These are phyloP conservation scores for Yponomeuta plumbellus DNA, from an alignment of 2,888 invertebrate genomes.

Conservation along the genomic window DNA sequence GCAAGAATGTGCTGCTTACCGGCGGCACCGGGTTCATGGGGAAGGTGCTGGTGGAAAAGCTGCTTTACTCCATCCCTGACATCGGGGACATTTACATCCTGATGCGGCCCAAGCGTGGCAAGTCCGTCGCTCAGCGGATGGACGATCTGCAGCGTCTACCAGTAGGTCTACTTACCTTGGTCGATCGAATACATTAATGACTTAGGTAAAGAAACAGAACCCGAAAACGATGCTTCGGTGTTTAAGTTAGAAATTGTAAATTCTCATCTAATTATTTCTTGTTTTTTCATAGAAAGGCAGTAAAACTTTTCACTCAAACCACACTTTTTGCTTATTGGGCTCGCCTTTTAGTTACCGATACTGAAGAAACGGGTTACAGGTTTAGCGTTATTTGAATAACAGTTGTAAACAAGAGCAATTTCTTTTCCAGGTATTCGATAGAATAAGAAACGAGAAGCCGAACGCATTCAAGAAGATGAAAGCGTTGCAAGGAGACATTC, in stretches of 20 bases:
- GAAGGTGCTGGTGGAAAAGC: conserved; percentile 78
- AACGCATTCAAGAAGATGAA: conserved; percentile 83
- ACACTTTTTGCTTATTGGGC: no score
- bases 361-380: no score
- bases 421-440: conserved; percentile 80
- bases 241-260: no score
- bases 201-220: no score
- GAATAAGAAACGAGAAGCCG: conserved; percentile 79
- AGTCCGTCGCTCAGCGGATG: conserved; percentile 73
- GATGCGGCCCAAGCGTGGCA: conserved; percentile 79
- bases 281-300: no score
- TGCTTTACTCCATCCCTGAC: conserved; percentile 78
- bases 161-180: conserved; percentile 51
- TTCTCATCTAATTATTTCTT: no score
- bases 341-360: no score
- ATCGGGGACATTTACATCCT: conserved; percentile 78
- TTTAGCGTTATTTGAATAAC: no score
- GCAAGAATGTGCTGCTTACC: conserved; percentile 75
- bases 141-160: conserved; percentile 79
- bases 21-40: conserved; percentile 82
- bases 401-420: neutral
- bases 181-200: no score
- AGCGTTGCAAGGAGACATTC: conserved; percentile 84
- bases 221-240: no score
- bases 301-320: no score